Base-by-base conservation (phyloP, 2,888 invertebrate genomes). In the Liodrosophila aerea region DNA sequence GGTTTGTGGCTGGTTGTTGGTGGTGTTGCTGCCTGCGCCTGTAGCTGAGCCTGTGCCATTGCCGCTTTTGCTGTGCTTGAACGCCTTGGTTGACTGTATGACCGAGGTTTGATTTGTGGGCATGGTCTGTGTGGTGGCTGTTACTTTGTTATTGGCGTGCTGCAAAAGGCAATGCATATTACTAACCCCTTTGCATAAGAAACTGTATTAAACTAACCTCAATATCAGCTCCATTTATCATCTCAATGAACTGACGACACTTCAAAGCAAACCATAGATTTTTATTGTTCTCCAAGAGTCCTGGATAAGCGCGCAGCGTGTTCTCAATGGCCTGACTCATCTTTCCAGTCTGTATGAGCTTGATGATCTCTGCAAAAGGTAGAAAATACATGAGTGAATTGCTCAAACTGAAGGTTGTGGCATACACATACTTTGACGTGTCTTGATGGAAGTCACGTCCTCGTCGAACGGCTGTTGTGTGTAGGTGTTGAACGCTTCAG, bases 241-340 rank as follows among this genome's bases (percentile, higher is more conserved):
- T 98, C 91, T 99, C 99, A 33, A 99, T 96, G 91, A 99, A 99
- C 92, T 99, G 98, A 66, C 99, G 94, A 89, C 98, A 98, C 91
- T 98, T 98, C 87, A 99, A 93, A 92, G 96, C 95, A 91, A 99
- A 98, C 89, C 97, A 92, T 83, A 99, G 93, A 91, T 97, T 97
- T 80, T 93, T 94, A 91, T 98, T 96, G 57, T 94, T 93, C 90
- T 98, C 97, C 87, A 99, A 92, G 64, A 99, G 93, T n/a, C 95
- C 96, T 2, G 99, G 98, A 92, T 97, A 98, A 75, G 97, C 92
- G 83, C 95, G 93, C 88, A 95, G 94, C 60, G 98, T 97, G 76
- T 94, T 92, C 87, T 97, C 96, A 87, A 98, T 96, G 66, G 98
- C 98, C 91, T 98, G 98, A 50, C 98, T 97, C 93, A 99, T 96